A percentile compares a stretch with the other conserved stretches of the same genome.
Conservation (phyloP, 2,888 invertebrate species). For the Prosapia bicincta region DNA sequence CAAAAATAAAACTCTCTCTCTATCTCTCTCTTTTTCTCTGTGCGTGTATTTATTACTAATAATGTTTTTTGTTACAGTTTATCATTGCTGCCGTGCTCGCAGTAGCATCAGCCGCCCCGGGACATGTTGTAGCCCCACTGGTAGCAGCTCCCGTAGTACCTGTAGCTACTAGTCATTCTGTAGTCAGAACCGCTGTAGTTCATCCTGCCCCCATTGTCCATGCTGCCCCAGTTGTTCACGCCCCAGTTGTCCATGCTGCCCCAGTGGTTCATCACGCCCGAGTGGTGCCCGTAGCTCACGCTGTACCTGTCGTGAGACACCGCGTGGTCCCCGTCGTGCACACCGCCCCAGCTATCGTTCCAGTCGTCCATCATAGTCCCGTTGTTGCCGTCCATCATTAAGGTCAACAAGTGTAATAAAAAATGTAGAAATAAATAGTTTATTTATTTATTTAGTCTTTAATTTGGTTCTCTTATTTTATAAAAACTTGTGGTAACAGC, state of each 20-base stretch:
- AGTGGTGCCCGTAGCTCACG: neutral
- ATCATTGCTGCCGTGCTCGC: neutral
- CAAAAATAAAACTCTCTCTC: no score
- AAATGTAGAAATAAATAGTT: no score
- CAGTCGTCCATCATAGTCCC: neutral
- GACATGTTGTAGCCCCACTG: neutral
- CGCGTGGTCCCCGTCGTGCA: neutral
- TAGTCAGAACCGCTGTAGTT: neutral
- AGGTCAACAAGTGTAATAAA: neutral
- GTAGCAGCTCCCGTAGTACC: neutral
- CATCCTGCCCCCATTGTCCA: neutral
- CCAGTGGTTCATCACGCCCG: neutral
- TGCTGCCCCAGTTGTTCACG: neutral
- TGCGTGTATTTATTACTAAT: no score
- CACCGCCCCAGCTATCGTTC: neutral
- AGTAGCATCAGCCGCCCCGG: neutral
- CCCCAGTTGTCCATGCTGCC: neutral
- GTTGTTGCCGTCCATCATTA: neutral
- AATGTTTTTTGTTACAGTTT: neutral
- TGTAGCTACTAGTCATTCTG: neutral
- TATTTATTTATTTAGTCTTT: no score
- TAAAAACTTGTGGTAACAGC: no score
- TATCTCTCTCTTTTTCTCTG: no score
- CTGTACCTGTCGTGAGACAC: neutral
- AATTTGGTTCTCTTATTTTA: no score